Evolutionary conservation across 1,140 invertebrate genomes (phyloP).

Genomic region (Drosophila eugracilis): DNA sequence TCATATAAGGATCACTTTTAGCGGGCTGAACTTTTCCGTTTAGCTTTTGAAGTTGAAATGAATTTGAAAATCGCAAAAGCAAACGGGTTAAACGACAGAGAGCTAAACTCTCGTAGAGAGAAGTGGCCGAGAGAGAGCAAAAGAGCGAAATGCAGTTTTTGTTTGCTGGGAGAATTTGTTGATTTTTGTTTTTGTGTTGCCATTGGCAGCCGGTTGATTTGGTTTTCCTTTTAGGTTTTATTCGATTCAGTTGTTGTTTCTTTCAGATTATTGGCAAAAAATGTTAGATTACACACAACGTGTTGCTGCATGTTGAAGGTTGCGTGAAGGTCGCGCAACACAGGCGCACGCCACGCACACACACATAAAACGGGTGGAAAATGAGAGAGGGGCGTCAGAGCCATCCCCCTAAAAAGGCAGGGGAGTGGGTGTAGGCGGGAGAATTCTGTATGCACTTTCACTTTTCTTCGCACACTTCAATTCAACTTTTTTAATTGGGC

Average conservation of each 20-base stretch:
- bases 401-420: background rate
- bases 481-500: constrained; percentile 45
- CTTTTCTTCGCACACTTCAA: constrained; percentile 59
- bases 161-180: constrained; percentile 65
- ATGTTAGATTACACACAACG: constrained; percentile 76
- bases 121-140: constrained; percentile 13
- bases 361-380: background rate
- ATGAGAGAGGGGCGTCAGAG: background rate
- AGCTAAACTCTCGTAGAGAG: background rate
- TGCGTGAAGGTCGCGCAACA: constrained; percentile 77
- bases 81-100: constrained; percentile 32
- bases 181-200: constrained; percentile 67
- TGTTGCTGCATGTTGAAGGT: constrained; percentile 77
- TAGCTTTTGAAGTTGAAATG: constrained; percentile 70
- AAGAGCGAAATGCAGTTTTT: constrained; percentile 44
- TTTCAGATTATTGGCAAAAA: constrained; percentile 32
- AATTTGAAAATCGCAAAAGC: constrained; percentile 29
- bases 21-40: constrained; percentile 57
- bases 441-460: constrained; percentile 61
- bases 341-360: constrained; percentile 29
- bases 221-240: constrained; percentile 8
- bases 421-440: constrained; percentile 14
- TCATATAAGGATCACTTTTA: constrained; percentile 28
- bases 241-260: constrained; percentile 8
- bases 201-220: constrained; percentile 62